Percentiles rank a stretch among this genome's conserved stretches.
Evolutionary conservation across 2,888 invertebrate species (phyloP).

Genomic region (Clepsis dumicolana): DNA sequence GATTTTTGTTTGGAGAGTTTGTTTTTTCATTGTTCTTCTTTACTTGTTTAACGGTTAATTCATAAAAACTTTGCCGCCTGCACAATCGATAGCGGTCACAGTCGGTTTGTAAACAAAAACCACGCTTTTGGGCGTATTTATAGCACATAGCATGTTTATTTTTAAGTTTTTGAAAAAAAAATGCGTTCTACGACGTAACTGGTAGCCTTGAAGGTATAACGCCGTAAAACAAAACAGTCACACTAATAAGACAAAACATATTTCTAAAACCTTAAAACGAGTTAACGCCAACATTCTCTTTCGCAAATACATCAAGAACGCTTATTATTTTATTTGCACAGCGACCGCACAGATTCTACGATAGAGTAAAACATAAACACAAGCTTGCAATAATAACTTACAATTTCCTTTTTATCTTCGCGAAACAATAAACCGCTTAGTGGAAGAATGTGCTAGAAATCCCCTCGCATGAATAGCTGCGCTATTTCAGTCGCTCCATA

Average conservation of each 20-base stretch:
- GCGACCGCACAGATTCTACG: not conserved
- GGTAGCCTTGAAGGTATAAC: too few species aligned
- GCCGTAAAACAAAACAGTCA: too few species aligned
- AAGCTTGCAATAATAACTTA: constrained; percentile 54
- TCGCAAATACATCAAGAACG: not conserved
- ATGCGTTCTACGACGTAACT: not conserved
- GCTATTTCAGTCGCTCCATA: constrained; percentile 70
- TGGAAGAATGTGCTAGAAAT: constrained; percentile 53
- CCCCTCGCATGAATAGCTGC: constrained; percentile 59
- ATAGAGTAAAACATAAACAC: constrained; percentile 22
- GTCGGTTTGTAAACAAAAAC: constrained; percentile 76
- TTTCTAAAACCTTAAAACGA: not conserved
- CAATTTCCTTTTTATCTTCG: constrained; percentile 62
- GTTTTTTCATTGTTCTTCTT: constrained; percentile 87
- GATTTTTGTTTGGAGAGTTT: constrained; percentile 87
- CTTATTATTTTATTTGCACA: constrained; percentile 3
- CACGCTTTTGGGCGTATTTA: constrained; percentile 19
- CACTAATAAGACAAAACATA: not conserved
- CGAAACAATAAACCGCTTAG: constrained; percentile 71
- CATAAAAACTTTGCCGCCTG: constrained; percentile 84
- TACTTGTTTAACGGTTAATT: constrained; percentile 87
- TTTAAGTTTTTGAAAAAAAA: not conserved
- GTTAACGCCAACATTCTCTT: not conserved
- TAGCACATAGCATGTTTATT: not conserved
- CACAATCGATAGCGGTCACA: constrained; percentile 78